Base-by-base conservation (phyloP, 2,797 vertebrate genomes). In the Rhyacichthys aspro region DNA sequence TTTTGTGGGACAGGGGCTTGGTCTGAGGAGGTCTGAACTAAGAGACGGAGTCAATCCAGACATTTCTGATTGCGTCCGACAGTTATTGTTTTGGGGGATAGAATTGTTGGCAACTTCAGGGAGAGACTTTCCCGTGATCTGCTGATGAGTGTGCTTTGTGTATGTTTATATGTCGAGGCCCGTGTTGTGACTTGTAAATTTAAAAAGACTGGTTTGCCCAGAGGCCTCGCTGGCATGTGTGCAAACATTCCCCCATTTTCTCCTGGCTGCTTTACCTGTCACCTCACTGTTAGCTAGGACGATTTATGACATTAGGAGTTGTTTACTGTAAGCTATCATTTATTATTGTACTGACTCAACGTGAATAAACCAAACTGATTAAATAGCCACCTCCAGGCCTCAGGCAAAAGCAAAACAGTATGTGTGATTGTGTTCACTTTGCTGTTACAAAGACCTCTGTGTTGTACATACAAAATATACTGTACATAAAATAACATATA, bases 41-140 rank as follows among this genome's bases (percentile, higher is more conserved):
- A 47, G 65, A 79, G 55, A 74, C 41, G 63, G 59, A 70, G 34
- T n/a, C n/a, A n/a, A n/a, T n/a, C 66, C 60, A 16, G 41, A 45
- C 32, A 50, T 57, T 53, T 71, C n/a, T 46, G 49, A 74, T 60
- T 65, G 81, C n/a, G 74, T 71, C 69, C 72, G 70, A 80, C 77
- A 71, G 76, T 79, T 74, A 63, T 80, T 75, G 70, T 86, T 83
- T 84, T 71, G 59, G 39, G 52, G 44, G 82, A 83, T 78, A 79
- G 81, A 75, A 53, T 52, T 44, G 45, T 67, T 66, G 47, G 53
- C 65, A 65, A 64, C 57, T 70, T 47, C 32, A 44, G 60, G 63
- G 66, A 55, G 47, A 67, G 47, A 55, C 45, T 46, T 19, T 42
- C 9, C 52, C 37, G 2, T 47, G 45, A 45, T 53, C 63, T 19